phyloP scores from a whole-genome alignment of 2,797 vertebrate species.

The Leuciscus waleckii region DNA sequence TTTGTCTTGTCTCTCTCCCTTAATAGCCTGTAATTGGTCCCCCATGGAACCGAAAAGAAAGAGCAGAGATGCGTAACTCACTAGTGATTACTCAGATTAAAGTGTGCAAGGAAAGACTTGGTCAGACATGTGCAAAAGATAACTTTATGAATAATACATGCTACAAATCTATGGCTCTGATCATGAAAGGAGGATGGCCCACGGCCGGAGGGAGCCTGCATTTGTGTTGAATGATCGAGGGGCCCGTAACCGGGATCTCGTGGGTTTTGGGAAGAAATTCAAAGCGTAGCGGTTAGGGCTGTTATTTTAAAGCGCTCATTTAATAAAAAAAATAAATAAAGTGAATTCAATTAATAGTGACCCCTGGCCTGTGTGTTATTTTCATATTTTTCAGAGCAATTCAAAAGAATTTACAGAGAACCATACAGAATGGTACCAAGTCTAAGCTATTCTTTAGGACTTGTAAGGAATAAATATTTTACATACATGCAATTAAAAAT shows the following conservation, averaged over 20 bases:
- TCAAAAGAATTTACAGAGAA: neutral
- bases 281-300: neutral
- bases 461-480: neutral
- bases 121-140: constrained; percentile 66
- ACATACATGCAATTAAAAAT: no score
- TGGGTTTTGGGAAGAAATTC: neutral
- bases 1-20: constrained; percentile 55
- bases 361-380: neutral
- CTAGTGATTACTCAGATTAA: constrained; percentile 65
- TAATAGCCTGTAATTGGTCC: constrained; percentile 73
- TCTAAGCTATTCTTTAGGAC: neutral
- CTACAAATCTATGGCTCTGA: constrained; percentile 58
- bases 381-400: neutral
- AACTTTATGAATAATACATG: constrained; percentile 68
- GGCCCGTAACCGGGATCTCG: neutral
- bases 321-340: neutral
- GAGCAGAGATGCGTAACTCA: constrained; percentile 67
- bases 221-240: constrained; percentile 6
- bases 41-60: constrained; percentile 61
- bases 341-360: neutral
- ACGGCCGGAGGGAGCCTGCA: neutral
- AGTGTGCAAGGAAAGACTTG: constrained; percentile 65
- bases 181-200: constrained; percentile 51
- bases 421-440: neutral
- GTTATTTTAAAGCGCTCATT: neutral